Evolutionary conservation across 2,113 vertebrate species (phyloP).

Genomic region (Muntiacus reevesi): DNA sequence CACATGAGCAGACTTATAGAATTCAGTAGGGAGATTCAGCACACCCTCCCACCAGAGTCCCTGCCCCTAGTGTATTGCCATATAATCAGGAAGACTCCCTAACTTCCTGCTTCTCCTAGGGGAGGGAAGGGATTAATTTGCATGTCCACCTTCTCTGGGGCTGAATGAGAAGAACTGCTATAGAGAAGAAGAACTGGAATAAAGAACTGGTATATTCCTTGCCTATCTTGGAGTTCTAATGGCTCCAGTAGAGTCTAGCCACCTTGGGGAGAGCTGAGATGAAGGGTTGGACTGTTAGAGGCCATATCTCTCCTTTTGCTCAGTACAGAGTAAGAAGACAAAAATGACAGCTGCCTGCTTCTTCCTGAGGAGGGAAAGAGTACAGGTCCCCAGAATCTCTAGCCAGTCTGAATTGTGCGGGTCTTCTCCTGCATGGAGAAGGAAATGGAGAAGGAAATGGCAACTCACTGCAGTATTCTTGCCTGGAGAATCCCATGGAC

Average conservation of each 20-base stretch:
- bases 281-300: background rate
- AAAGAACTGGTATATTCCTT: background rate
- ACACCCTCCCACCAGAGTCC: background rate
- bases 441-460: too few species aligned
- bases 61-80: background rate
- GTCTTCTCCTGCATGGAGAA: background rate
- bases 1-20: background rate
- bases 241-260: background rate
- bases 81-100: background rate
- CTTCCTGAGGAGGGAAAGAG: background rate
- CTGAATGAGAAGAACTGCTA: background rate
- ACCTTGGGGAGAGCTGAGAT: background rate
- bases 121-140: background rate
- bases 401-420: background rate
- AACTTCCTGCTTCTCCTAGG: background rate
- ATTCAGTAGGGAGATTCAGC: background rate
- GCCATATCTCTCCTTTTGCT: background rate
- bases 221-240: background rate
- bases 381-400: background rate
- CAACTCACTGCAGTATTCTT: too few species aligned
- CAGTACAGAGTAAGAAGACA: background rate
- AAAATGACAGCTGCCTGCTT: background rate
- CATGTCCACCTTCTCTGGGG: background rate
- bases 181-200: background rate
- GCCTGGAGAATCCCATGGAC: too few species aligned